These are phyloP conservation scores for Coelopa frigida DNA, from an alignment of 1,140 invertebrate genomes.

Conservation along the genomic window DNA sequence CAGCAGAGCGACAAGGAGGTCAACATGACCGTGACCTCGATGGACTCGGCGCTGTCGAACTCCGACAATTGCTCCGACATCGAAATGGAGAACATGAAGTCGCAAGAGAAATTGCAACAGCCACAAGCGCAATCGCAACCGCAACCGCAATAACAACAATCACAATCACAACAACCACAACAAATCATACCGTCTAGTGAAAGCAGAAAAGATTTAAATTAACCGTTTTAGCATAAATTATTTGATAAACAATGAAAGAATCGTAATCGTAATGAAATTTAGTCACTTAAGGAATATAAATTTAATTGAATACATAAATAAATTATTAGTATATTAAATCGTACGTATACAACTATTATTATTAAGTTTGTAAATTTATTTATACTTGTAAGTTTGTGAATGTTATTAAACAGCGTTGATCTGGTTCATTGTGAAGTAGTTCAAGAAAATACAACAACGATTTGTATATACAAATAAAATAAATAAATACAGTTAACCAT, in stretches of 20 bases:
- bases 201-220: background rate
- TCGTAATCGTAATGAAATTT: too few species aligned
- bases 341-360: too few species aligned
- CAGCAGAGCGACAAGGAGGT: constrained; percentile 34
- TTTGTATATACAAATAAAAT: too few species aligned
- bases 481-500: too few species aligned
- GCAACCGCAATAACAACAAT: background rate
- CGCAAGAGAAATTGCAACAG: constrained; percentile 8
- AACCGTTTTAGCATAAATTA: background rate
- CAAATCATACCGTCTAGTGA: background rate
- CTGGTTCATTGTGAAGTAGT: too few species aligned
- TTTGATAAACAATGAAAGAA: background rate
- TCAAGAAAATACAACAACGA: too few species aligned
- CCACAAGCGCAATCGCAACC: constrained; percentile 2
- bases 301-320: too few species aligned
- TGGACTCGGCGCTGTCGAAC: constrained; percentile 43
- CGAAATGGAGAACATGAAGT: constrained; percentile 40
- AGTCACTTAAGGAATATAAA: too few species aligned
- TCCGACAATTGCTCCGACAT: constrained; percentile 44
- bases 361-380: too few species aligned
- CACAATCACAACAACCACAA: background rate
- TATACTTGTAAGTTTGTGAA: too few species aligned
- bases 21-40: constrained; percentile 39
- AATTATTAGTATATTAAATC: too few species aligned
- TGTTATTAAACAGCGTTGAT: too few species aligned